Evolutionary conservation across 2,888 invertebrate genomes (phyloP), one percentile per base, ranked within the genome.

Genomic region (Epistrophe grossulariae): DNA sequence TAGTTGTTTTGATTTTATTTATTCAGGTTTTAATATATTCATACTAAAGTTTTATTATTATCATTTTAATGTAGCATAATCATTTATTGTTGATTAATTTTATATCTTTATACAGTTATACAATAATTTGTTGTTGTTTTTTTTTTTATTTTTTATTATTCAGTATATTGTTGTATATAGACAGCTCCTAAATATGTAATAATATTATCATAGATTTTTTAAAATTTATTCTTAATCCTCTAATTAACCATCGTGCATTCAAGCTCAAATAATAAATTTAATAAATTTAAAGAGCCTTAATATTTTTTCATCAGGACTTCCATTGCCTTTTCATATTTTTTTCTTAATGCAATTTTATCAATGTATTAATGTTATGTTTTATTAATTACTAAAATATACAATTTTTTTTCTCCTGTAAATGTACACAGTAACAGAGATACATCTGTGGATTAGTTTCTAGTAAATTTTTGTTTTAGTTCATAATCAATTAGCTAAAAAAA

Each of bases 71-170:
- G 70, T 73, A 64, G 83, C 79, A 74, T 83, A 72, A 43, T 70
- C 35, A 68, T 60, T 81, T 83, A 70, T 70, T 66, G 38, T 77
- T 76, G 78, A 78, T 78, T 73, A 74, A 62, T 71, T 71, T 79
- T 78, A 82, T 74, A 74, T 74, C 85, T 85, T 82, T 85, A 74
- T 85, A 85, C 85, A 85, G 13, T 78, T 70, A n/a, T n/a, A 74
- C 60, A 80, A 62, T 77, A 66, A n/a, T 50, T 40, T 71, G 38
- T 62, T 71, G 38, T 62, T 76, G 60, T 40, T 59, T 38, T 15
- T 0, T 38, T 48, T n/a, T 45, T 28, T 24, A 24, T 24, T 15
- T 40, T 13, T 40, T 9, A 11, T 17, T 55, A 17, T 66, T 70
- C 19, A 52, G n/a, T 45, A 45, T 55, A 66, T 57, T 66, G 31